Evolutionary conservation across 2,113 vertebrate genomes (phyloP).

Genomic region (Bothrops jararaca): DNA sequence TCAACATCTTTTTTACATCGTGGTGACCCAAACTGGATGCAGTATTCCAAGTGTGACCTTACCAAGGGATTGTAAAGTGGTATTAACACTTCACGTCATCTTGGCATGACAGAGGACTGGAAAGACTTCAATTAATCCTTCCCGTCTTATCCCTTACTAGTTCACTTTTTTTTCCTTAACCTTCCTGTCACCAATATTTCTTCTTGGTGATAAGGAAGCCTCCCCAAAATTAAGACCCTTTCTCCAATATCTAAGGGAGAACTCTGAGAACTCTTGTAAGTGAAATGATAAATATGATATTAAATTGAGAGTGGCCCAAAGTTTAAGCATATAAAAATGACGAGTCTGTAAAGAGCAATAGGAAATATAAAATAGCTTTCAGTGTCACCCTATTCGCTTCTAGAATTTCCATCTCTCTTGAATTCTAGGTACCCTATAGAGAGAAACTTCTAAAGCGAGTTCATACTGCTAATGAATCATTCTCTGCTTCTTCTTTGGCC

Average conservation of each 20-base stretch:
- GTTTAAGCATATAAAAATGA: neutral
- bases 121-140: neutral
- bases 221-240: neutral
- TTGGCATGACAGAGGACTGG: neutral
- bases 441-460: constrained; percentile 29
- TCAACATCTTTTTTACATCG: too few relatives aligned
- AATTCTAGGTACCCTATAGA: constrained; percentile 31
- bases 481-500: constrained; percentile 36
- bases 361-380: neutral
- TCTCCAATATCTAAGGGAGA: neutral
- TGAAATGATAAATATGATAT: neutral
- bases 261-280: neutral
- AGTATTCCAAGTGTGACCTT: too few relatives aligned
- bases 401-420: constrained; percentile 9
- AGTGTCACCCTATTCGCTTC: neutral
- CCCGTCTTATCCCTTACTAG: neutral
- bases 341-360: neutral
- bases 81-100: too few relatives aligned
- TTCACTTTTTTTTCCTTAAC: neutral
- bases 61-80: too few relatives aligned
- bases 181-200: too few relatives aligned
- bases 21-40: too few relatives aligned
- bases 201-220: neutral
- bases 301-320: neutral
- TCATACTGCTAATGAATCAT: neutral